Base-by-base conservation (phyloP, 2,113 vertebrate genomes). In the Macrotus californicus region DNA sequence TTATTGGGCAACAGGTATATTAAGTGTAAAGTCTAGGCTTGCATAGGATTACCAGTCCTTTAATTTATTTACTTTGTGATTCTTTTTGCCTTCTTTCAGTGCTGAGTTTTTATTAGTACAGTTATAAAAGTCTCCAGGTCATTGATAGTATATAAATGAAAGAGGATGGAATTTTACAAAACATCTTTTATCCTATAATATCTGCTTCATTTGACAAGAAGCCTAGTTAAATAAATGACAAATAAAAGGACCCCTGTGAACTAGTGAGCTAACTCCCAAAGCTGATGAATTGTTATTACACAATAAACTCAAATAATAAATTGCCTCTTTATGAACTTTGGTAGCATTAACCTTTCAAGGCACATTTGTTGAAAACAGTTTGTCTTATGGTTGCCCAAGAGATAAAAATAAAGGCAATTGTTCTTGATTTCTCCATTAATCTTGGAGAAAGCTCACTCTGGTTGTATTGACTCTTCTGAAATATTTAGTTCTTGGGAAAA, bases 271-370 rank as follows among this genome's bases (percentile, higher is more conserved):
- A 72, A 84, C 82, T 19, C 34, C 61, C 15, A 94, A 95, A 79
- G 50, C 67, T 48, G 61, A 89, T 79, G 56, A 91, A 82, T 88
- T 95, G 43, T 79, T 94, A 73, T 31, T 82, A 48, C 48, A 94
- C 77, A 95, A 94, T 86, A 94, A 96, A 91, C 43, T 94, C 87
- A 91, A 96, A 93, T 95, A 96, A 96, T 96, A 87, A 94, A 95
- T 94, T 41, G n/a, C 22, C n/a, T 91, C 73, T 96, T 93, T 82
- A 91, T 97, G 93, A 95, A 87, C 77, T 91, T 81, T 70, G 29
- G 76, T 81, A 83, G 22, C 95, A 82, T 94, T 95, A 79, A 90
- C 90, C 87, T 89, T 85, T 93, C 85, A 95, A 95, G 96, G 80
- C 92, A 86, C 43, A n/a, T 75, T 96, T 90, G 67, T 36, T 95